phyloP scores from a whole-genome alignment of 2,797 vertebrate species.

The Danionella dracula region DNA sequence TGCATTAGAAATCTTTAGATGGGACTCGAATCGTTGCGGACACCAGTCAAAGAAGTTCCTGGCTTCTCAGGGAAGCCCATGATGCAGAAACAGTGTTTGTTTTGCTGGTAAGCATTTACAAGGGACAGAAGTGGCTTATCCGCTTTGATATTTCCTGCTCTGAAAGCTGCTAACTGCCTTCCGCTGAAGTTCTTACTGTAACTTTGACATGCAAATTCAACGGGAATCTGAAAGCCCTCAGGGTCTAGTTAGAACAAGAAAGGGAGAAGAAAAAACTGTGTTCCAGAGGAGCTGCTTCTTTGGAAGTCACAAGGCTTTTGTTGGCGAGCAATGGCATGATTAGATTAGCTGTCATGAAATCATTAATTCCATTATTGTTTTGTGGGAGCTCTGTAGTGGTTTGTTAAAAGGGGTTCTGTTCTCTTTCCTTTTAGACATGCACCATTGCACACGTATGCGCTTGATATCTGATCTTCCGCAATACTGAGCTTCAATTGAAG shows the following conservation, averaged over 20 bases:
- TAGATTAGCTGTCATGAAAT: conserved; percentile 43
- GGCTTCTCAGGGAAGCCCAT: not conserved
- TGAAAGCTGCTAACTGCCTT: conserved; percentile 16
- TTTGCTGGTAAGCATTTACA: not conserved
- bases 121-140: not conserved
- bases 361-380: conserved; percentile 45
- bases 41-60: not conserved
- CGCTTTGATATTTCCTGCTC: conserved; percentile 1
- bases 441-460: not conserved
- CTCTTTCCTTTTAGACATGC: not conserved
- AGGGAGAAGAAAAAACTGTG: not conserved
- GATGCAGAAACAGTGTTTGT: not conserved
- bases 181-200: conserved; percentile 31
- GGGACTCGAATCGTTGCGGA: no score
- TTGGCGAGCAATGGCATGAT: conserved; percentile 27
- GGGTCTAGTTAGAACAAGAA: conserved; percentile 36
- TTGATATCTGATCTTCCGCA: conserved; percentile 24
- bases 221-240: conserved; percentile 30
- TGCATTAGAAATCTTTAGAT: no score
- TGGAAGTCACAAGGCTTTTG: conserved; percentile 21
- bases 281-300: not conserved
- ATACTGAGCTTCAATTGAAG: not conserved
- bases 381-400: conserved; percentile 25
- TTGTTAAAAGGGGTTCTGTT: conserved; percentile 25
- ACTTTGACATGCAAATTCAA: conserved; percentile 45